A percentile compares a stretch with the other conserved stretches of the same genome.
Conservation (phyloP, 2,113 vertebrate species). For the Ciconia boyciana region DNA sequence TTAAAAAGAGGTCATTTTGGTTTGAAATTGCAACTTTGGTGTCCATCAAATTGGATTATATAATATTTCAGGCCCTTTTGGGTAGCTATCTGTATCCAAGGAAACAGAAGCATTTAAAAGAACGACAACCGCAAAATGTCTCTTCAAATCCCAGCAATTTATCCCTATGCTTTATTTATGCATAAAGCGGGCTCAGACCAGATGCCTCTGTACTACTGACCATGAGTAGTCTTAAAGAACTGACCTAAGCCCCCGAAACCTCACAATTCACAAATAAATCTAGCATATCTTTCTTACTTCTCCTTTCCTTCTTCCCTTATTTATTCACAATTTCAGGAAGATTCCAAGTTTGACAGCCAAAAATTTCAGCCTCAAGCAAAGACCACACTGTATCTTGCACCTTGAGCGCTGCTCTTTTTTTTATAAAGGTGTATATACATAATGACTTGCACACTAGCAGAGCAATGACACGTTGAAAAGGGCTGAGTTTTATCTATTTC, state of each 20-base stretch:
- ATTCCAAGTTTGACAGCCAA: background rate
- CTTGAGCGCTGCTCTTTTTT: background rate
- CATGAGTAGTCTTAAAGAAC: background rate
- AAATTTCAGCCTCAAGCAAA: background rate
- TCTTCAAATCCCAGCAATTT: background rate
- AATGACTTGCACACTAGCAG: background rate
- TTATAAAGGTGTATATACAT: background rate
- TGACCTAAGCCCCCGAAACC: background rate
- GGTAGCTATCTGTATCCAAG: background rate
- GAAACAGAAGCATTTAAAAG: background rate
- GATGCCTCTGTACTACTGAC: background rate
- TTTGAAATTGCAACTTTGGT: background rate
- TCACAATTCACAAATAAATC: background rate
- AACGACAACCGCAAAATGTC: background rate
- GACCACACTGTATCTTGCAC: background rate
- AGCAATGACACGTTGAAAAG: background rate
- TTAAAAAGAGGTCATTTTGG: background rate
- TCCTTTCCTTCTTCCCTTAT: background rate
- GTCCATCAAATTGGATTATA: background rate
- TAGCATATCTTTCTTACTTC: background rate
- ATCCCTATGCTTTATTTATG: background rate
- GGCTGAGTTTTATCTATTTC: background rate
- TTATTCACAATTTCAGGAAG: background rate
- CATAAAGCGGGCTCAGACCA: background rate
- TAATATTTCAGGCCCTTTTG: background rate